Conservation (phyloP, 2,888 invertebrate species). For the Mycalesis mineus region DNA sequence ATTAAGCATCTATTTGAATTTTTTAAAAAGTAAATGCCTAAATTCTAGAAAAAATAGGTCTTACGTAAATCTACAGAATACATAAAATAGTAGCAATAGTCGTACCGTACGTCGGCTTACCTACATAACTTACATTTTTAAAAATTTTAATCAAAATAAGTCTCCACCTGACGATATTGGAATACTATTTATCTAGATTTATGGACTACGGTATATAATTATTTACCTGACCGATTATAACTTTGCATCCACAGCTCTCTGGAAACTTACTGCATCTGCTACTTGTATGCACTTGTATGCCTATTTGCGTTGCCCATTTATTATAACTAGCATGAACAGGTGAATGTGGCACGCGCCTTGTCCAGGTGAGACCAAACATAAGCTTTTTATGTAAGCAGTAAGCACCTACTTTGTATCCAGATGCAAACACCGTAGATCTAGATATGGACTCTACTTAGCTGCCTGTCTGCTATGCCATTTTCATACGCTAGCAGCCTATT, state of each 20-base stretch:
- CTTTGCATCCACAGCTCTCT: not conserved
- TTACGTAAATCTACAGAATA: too few relatives aligned
- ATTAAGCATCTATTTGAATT: too few relatives aligned
- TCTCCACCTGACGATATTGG: too few relatives aligned
- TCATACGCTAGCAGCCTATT: slow-evolving; percentile 7
- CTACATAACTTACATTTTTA: too few relatives aligned
- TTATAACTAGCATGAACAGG: slow-evolving; percentile 54
- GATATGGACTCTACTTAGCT: not conserved
- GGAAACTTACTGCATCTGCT: not conserved
- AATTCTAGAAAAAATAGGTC: too few relatives aligned
- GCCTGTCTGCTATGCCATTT: slow-evolving; percentile 2
- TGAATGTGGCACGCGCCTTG: slow-evolving; percentile 61
- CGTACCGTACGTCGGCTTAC: too few relatives aligned
- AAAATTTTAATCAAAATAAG: too few relatives aligned
- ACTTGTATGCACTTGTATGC: not conserved
- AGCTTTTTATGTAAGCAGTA: not conserved
- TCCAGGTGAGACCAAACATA: slow-evolving; percentile 50
- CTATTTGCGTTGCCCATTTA: slow-evolving; percentile 26
- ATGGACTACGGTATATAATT: not conserved
- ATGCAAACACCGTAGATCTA: slow-evolving; percentile 12
- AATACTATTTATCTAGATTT: not conserved
- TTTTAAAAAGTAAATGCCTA: too few relatives aligned
- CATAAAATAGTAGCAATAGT: too few relatives aligned
- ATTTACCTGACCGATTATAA: not conserved
- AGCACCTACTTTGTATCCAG: slow-evolving; percentile 12